These are phyloP conservation scores for Copsychus sechellarum DNA, from an alignment of 2,113 vertebrate species.

Conservation along the genomic window DNA sequence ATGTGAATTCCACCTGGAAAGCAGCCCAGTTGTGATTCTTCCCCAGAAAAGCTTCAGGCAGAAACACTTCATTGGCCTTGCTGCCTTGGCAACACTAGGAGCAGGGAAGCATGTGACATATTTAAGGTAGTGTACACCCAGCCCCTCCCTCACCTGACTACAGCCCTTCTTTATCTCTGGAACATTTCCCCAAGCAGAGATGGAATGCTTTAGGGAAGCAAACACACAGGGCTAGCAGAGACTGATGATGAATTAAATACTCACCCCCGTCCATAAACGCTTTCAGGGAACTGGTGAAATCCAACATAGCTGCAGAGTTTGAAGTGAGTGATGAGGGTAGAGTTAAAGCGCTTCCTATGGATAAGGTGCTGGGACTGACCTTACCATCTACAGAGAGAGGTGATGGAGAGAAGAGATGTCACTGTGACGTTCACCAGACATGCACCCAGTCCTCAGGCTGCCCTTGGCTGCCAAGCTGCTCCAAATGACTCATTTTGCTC, in stretches of 20 bases:
- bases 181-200: background rate
- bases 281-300: conserved; percentile 85
- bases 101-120: conserved; percentile 44
- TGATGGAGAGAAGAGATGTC: conserved; percentile 29
- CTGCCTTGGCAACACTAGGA: conserved; percentile 51
- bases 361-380: conserved; percentile 78
- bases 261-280: conserved; percentile 84
- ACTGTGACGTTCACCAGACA: background rate
- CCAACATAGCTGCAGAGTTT: conserved; percentile 79
- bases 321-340: conserved; percentile 77
- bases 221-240: background rate
- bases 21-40: conserved; percentile 2
- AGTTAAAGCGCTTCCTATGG: conserved; percentile 79
- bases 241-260: background rate
- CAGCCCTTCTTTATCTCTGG: background rate
- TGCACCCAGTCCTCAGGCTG: background rate
- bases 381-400: conserved; percentile 82
- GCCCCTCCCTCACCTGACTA: conserved; percentile 54
- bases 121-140: conserved; percentile 25
- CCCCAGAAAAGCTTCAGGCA: conserved; percentile 41
- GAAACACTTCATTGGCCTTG: conserved; percentile 14
- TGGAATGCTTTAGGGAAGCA: background rate
- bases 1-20: conserved; percentile 39
- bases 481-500: conserved; percentile 6
- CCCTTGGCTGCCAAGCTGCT: background rate